Conservation (phyloP, 23 tunicate species). For the Clavelina lepadiformis region DNA sequence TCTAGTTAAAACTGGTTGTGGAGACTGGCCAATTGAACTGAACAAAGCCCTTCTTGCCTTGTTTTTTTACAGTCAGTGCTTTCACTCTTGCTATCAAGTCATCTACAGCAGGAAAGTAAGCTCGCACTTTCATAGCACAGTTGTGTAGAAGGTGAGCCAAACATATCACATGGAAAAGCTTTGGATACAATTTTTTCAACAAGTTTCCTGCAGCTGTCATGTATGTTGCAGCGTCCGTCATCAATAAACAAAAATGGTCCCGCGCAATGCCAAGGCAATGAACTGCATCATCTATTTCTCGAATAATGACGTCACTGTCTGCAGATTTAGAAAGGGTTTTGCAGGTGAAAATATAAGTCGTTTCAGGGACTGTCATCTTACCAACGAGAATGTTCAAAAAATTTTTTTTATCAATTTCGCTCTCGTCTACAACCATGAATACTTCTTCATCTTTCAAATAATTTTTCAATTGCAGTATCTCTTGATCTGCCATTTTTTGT, state of each 20-base stretch:
- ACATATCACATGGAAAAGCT: constrained; percentile 23
- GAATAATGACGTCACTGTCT: no score
- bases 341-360: no score
- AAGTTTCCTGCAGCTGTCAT: constrained; percentile 11
- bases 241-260: no score
- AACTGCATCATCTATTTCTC: no score
- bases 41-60: constrained; percentile 9
- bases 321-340: no score
- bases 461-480: constrained; percentile 5
- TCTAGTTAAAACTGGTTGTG: constrained; percentile 31
- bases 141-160: no score
- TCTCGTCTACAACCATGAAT: constrained; percentile 29
- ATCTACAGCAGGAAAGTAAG: constrained; percentile 21
- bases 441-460: constrained; percentile 14
- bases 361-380: not conserved
- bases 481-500: no score
- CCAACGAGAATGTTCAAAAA: constrained; percentile 25
- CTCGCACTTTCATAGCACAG: constrained; percentile 23
- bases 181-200: constrained; percentile 8
- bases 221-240: constrained; percentile 26
- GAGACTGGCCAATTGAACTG: constrained; percentile 10
- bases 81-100: constrained; percentile 16
- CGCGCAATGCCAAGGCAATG: no score
- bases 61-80: constrained; percentile 18
- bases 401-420: not conserved